Evolutionary conservation across 2,888 invertebrate genomes (phyloP).

Genomic region (Mythimna ferrago): DNA sequence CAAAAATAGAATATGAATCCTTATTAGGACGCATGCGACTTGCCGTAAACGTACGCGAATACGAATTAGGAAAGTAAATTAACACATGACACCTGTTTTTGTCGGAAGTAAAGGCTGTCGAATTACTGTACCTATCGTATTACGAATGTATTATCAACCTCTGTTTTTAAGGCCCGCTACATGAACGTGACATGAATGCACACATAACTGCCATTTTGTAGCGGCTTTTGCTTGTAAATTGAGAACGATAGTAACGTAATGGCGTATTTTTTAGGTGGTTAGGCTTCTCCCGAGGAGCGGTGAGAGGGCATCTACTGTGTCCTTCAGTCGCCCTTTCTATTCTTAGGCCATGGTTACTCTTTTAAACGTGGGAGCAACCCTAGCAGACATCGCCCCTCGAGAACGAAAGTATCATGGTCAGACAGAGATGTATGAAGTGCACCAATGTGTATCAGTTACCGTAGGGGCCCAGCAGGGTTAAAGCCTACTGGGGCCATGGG

Average conservation of each 20-base stretch:
- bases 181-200: conserved; percentile 40
- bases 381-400: too few species aligned
- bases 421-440: too few species aligned
- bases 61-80: conserved; percentile 53
- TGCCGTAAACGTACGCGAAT: conserved; percentile 21
- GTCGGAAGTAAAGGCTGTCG: conserved; percentile 51
- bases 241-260: background rate
- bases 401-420: too few species aligned
- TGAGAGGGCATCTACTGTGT: background rate
- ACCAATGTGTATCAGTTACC: too few species aligned
- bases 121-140: conserved; percentile 46
- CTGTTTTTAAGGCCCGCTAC: conserved; percentile 36
- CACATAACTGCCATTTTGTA: conserved; percentile 1
- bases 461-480: too few species aligned
- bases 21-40: conserved; percentile 37
- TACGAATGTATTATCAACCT: conserved; percentile 35
- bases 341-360: too few species aligned
- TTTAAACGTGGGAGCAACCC: too few species aligned
- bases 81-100: conserved; percentile 56
- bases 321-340: too few species aligned
- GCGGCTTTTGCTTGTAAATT: conserved; percentile 4
- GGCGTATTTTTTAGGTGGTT: background rate
- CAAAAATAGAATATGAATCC: conserved; percentile 42
- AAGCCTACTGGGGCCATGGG: too few species aligned
- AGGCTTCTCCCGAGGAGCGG: background rate